Evolutionary conservation across 2,888 invertebrate species (phyloP).

Genomic region (Nomada hirtipes): DNA sequence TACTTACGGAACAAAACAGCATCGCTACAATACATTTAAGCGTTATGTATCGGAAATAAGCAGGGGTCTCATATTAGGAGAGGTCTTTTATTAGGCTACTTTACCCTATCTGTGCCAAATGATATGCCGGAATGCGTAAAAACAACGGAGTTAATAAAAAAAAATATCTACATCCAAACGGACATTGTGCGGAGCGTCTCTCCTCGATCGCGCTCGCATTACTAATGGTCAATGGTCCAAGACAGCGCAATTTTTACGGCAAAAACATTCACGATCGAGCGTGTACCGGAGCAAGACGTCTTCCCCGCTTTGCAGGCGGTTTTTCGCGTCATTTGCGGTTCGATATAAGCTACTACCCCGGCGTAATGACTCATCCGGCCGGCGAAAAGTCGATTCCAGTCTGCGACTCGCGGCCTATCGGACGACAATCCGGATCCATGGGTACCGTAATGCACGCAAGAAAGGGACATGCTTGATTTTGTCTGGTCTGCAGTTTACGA

Average conservation of each 20-base stretch:
- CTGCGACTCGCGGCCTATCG: slow-evolving; percentile 39
- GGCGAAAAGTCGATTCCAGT: slow-evolving; percentile 57
- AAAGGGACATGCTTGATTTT: slow-evolving; percentile 65
- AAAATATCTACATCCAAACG: background rate
- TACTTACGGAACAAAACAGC: no score
- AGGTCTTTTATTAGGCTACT: no score
- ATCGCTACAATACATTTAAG: no score
- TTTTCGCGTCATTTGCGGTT: slow-evolving; percentile 61
- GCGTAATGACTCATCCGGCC: slow-evolving; percentile 59
- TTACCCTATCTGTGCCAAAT: no score
- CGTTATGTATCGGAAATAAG: no score
- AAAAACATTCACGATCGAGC: slow-evolving; percentile 42
- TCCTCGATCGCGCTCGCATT: slow-evolving; percentile 40
- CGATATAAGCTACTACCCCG: slow-evolving; percentile 46
- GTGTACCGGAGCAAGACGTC: slow-evolving; percentile 41
- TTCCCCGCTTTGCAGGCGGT: slow-evolving; percentile 35
- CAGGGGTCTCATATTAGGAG: no score
- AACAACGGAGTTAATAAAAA: background rate
- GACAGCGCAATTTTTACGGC: slow-evolving; percentile 49
- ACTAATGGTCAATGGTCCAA: slow-evolving; percentile 48
- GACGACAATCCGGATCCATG: slow-evolving; percentile 57
- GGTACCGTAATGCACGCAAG: slow-evolving; percentile 68
- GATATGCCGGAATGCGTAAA: no score
- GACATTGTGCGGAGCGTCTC: background rate
- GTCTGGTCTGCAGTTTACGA: slow-evolving; percentile 45